Base-by-base conservation (phyloP, 1,140 invertebrate species). In the Heliothis subflexa region DNA sequence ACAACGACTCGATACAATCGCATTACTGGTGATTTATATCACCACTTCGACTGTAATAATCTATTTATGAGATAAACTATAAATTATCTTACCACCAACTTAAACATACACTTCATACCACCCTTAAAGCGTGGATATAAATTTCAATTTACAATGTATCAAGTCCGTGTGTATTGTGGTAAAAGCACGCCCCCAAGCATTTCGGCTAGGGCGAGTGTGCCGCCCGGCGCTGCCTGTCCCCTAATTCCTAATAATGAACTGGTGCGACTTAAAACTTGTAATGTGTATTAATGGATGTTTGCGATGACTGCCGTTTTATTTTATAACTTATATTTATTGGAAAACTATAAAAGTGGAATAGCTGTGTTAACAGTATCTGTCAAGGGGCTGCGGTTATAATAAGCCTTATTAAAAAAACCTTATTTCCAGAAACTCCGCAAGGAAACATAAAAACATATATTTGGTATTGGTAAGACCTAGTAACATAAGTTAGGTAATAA, bases 1-100 rank as follows among this genome's bases (percentile, higher is more conserved):
- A 78, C 70, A 40, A 57, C 33, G 74, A 78, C 77, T 77, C 79
- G 76, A 78, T 76, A 81, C 88, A 84, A 91, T 91, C 86, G 78
- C 85, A 90, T 92, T 88, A 88, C 61, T 16, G 78, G 72, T 88
- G 90, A 91, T 88, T 89, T 87, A 89, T 90, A 80, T 75, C 81
- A 79, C 79, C 81, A 85, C 84, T 87, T 80, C 85, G 78, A 81
- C 80, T 85, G 84, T 85, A 88, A 88, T 91, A 88, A 89, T 91
- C 88, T 85, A 89, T 89, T 90, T 90, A 88, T 81, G 81, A 79
- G 85, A 87, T 87, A 85, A 88, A 88, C 87, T 89, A 88, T 89
- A 88, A 88, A 89, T 85, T 84, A 83, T 75, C 40, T 62, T 21
- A 62, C 0, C 4, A 52, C 73, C 52, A 64, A 28, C 18, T 18